Conservation (phyloP, 2,888 invertebrate species). For the Atrina japonica region DNA sequence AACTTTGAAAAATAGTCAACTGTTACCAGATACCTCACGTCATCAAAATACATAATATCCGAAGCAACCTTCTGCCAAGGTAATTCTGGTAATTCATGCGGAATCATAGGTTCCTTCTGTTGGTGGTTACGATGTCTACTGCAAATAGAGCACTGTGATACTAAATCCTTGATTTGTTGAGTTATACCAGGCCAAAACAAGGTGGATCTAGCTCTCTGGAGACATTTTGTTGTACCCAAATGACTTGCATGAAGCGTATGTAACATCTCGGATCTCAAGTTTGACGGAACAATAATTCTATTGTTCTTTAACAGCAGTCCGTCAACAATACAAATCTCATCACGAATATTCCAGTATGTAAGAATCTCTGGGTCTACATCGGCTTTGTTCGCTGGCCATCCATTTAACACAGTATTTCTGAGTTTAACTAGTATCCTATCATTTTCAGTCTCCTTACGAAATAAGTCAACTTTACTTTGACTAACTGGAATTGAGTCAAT, state of each 20-base stretch:
- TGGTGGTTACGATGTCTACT: slow-evolving; percentile 31
- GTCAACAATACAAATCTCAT: slow-evolving; percentile 34
- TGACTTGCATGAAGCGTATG: slow-evolving; percentile 32
- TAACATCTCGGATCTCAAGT: slow-evolving; percentile 36
- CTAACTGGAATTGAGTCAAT: slow-evolving; percentile 30
- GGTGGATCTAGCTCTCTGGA: slow-evolving; percentile 34
- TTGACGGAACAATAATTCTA: slow-evolving; percentile 40
- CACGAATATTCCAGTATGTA: slow-evolving; percentile 43
- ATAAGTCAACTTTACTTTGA: slow-evolving; percentile 16
- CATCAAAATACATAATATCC: slow-evolving; percentile 39
- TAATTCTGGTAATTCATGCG: slow-evolving; percentile 30
- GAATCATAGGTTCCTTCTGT: slow-evolving; percentile 39
- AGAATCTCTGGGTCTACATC: background rate
- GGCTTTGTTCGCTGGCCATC: slow-evolving; percentile 39
- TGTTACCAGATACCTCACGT: slow-evolving; percentile 41
- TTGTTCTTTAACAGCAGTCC: slow-evolving; percentile 41
- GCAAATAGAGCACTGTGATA: slow-evolving; percentile 29
- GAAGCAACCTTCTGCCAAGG: slow-evolving; percentile 42
- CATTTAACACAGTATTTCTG: slow-evolving; percentile 29
- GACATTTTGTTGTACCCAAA: slow-evolving; percentile 40
- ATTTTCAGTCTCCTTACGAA: slow-evolving; percentile 32
- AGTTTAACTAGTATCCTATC: slow-evolving; percentile 33
- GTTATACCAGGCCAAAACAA: slow-evolving; percentile 44
- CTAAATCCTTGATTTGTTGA: slow-evolving; percentile 26
- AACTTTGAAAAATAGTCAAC: slow-evolving; percentile 49